Conservation (phyloP, 2,888 invertebrate genomes). For the Quadroppia sp. region DNA sequence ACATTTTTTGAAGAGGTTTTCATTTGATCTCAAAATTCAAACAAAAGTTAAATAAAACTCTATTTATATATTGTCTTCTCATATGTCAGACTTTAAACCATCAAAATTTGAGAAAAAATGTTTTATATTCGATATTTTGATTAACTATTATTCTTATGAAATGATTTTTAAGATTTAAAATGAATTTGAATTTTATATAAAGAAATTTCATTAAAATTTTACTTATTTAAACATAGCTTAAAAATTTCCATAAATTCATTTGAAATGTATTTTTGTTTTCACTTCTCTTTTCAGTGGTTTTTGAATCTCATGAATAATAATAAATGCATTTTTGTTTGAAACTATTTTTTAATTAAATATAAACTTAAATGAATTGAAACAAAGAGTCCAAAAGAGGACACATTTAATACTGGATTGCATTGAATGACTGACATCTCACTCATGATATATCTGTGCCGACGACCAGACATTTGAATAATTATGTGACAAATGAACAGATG, state of each 20-base stretch:
- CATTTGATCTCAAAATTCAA: not conserved
- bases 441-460: not conserved
- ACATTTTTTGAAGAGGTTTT: not conserved
- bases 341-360: conserved; percentile 1
- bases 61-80: conserved; percentile 8
- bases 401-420: no score
- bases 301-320: no score
- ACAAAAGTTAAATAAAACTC: not conserved
- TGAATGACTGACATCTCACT: not conserved
- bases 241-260: no score
- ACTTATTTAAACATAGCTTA: no score
- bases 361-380: not conserved
- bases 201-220: no score
- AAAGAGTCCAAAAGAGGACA: not conserved
- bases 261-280: no score
- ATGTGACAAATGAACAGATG: not conserved
- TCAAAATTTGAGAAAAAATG: not conserved
- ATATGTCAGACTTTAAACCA: conserved; percentile 13
- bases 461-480: conserved; percentile 4
- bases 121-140: conserved; percentile 11
- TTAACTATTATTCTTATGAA: not conserved
- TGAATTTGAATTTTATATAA: no score
- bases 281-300: no score
- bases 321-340: no score
- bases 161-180: not conserved